Base-by-base conservation (phyloP, 2,113 vertebrate genomes). In the Aegotheles bennettii region DNA sequence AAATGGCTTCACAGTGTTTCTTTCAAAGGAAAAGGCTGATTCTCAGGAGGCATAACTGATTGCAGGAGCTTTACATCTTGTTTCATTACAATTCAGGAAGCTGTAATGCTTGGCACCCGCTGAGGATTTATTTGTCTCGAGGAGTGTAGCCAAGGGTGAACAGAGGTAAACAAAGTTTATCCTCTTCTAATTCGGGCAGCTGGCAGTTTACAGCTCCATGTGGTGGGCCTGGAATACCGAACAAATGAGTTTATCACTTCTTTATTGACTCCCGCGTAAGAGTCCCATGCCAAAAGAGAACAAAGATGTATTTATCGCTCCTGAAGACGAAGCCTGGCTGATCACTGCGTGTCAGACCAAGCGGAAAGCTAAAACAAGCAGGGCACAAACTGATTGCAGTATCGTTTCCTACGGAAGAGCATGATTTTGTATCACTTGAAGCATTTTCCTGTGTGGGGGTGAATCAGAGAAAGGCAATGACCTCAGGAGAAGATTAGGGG, bases 161-260 rank as follows among this genome's bases (percentile, higher is more conserved):
- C 5, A 25, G 48, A 77, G n/a, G 31, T 51, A 93, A 88, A 84
- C n/a, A 51, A 81, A 77, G 47, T 68, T 95, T 88, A 54, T 85
- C 40, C 43, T 53, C 42, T 47, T 76, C 53, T 61, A 57, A 47
- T 88, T 33, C 53, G 53, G 53, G 56, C 59, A 82, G 50, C 47
- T 53, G 84, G 59, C 16, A 24, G 31, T 88, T 95, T 51, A 33
- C 63, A 77, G 51, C 69, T 91, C 23, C 20, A 5, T 6, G 21
- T 24, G 40, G 33, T 56, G 36, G 68, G 40, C 68, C 63, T 51
- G 64, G n/a, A 76, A 67, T 48, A 67, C 53, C 64, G 43, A 88
- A 68, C 19, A 50, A 84, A 28, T 47, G 67, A 79, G 20, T 87
- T 84, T 74, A 79, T 83, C 10, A 10, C 63, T 80, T n/a, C 10